Conservation (phyloP, 2,888 invertebrate genomes). For the Ametastegia equiseti region DNA sequence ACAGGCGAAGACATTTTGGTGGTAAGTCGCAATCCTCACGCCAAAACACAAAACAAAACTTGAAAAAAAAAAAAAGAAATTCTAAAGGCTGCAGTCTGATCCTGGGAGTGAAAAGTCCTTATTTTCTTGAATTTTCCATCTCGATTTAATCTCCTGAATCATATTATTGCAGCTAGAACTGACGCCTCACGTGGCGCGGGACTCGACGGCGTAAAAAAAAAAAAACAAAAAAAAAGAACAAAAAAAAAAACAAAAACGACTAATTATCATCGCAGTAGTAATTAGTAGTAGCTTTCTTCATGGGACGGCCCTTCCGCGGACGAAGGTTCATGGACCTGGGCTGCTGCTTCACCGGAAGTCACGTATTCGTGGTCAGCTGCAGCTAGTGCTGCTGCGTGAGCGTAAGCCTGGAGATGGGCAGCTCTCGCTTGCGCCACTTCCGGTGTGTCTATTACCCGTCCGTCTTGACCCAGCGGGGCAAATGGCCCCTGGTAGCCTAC, state of each 20-base stretch:
- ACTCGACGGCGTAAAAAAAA: neutral
- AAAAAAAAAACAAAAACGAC: too few relatives aligned
- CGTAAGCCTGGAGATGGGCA: conserved; percentile 65
- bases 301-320: conserved; percentile 22
- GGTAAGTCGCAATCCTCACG: conserved; percentile 38
- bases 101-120: neutral
- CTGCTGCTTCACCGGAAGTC: neutral
- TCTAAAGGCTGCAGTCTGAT: neutral
- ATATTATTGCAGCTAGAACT: neutral
- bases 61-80: neutral
- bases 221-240: too few relatives aligned
- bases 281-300: conserved; percentile 27
- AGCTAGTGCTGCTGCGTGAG: conserved; percentile 58
- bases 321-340: conserved; percentile 15
- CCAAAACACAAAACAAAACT: conserved; percentile 17
- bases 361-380: neutral
- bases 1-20: conserved; percentile 42
- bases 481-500: conserved; percentile 54
- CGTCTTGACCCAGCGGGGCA: conserved; percentile 69
- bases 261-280: neutral
- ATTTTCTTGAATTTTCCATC: neutral
- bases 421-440: conserved; percentile 71
- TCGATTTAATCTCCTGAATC: neutral
- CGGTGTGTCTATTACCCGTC: conserved; percentile 70
- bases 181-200: neutral